Percentiles rank a stretch among this genome's conserved stretches.
These are phyloP conservation scores for Pangasius macronema DNA, from an alignment of 2,797 vertebrate genomes.

Conservation along the genomic window DNA sequence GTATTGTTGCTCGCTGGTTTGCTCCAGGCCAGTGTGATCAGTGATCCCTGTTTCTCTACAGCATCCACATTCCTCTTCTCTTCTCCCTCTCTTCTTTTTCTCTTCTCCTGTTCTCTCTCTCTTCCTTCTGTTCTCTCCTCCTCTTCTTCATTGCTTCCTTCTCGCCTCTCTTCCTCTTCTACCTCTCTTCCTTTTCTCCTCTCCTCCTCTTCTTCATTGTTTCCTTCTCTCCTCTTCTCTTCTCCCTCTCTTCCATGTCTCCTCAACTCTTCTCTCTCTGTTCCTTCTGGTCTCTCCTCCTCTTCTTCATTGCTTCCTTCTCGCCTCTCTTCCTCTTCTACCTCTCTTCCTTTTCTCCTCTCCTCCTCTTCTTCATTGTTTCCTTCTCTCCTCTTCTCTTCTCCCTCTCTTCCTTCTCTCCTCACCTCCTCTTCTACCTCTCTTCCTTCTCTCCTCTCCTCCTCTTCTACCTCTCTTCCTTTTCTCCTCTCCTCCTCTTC, in stretches of 20 bases:
- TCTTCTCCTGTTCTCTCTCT: neutral
- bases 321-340: neutral
- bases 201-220: neutral
- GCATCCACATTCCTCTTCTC: neutral
- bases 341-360: neutral
- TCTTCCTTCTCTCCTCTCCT: neutral
- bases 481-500: conserved; percentile 12
- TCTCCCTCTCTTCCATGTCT: conserved; percentile 3
- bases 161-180: conserved; percentile 10
- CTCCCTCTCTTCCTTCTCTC: neutral
- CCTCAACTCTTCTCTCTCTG: conserved; percentile 20
- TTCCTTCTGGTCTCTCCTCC: neutral
- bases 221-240: conserved; percentile 2
- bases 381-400: neutral
- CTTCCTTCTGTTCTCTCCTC: neutral
- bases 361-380: neutral
- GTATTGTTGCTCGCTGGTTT: conserved; percentile 55
- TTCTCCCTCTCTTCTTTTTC: neutral
- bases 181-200: neutral
- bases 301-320: too few relatives aligned
- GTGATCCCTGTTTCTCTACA: conserved; percentile 72
- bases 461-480: neutral
- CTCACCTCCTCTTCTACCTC: conserved; percentile 24
- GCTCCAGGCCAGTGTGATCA: conserved; percentile 79
- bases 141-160: neutral